Conservation (phyloP, 2,797 vertebrate genomes). For the Strix occidentalis region DNA sequence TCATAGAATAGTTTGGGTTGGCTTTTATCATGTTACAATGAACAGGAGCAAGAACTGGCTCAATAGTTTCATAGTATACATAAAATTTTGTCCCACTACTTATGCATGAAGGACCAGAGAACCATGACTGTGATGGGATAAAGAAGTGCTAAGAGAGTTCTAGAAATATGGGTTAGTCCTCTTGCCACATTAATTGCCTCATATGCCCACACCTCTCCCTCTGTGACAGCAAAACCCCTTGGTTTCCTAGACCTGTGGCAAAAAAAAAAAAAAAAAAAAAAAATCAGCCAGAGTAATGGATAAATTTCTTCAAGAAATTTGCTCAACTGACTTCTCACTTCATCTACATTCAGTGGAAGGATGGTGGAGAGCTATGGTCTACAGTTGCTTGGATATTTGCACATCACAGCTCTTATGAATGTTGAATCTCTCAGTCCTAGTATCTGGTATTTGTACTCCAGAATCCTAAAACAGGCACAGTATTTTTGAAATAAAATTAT, state of each 20-base stretch:
- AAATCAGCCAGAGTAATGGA: not conserved
- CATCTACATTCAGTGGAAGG: not conserved
- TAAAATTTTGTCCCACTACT: not conserved
- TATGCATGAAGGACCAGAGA: not conserved
- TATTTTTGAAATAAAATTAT: not conserved
- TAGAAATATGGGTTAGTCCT: not conserved
- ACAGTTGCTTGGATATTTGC: not conserved
- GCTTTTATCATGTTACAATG: not conserved
- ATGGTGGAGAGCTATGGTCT: not conserved
- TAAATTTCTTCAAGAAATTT: not conserved
- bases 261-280: not conserved
- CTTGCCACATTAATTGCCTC: not conserved
- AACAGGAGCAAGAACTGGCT: not conserved
- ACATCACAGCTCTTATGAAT: not conserved
- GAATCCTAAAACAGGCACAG: not conserved
- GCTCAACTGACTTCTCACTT: not conserved
- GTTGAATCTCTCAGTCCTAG: not conserved
- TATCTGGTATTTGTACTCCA: not conserved
- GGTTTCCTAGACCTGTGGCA: rapidly evolving
- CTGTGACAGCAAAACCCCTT: not conserved
- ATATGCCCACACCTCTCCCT: not conserved
- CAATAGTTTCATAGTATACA: not conserved
- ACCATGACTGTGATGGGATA: not conserved
- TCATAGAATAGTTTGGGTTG: too few relatives aligned
- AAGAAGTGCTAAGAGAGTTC: not conserved